A percentile compares a stretch with the other conserved stretches of the same genome.
Evolutionary conservation across 2,797 vertebrate species (phyloP).

Genomic region (Labroides dimidiatus): DNA sequence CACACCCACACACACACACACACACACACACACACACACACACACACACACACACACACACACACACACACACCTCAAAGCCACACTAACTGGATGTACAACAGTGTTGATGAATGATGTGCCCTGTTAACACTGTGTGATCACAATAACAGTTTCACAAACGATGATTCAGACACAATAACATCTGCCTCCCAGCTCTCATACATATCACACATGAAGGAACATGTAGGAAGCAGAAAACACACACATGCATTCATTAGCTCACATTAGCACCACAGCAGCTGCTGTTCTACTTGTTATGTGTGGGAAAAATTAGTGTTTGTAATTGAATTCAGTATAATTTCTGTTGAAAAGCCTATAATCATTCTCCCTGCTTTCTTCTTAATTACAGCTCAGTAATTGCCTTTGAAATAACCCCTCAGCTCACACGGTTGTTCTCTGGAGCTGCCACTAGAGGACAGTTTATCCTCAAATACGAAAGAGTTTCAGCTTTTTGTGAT

Average conservation of each 20-base stretch:
- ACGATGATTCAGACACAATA: slow-evolving; percentile 19
- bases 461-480: slow-evolving; percentile 47
- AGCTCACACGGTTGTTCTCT: slow-evolving; percentile 30
- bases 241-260: slow-evolving; percentile 26
- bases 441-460: slow-evolving; percentile 70
- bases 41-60: slow-evolving; percentile 16
- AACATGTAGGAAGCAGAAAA: slow-evolving; percentile 10
- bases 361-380: slow-evolving; percentile 55
- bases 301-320: slow-evolving; percentile 36
- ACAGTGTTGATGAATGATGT: slow-evolving; percentile 2
- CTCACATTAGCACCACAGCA: slow-evolving; percentile 33
- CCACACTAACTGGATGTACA: slow-evolving; percentile 22
- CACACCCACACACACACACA: slow-evolving; percentile 14
- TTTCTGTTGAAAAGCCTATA: slow-evolving; percentile 68
- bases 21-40: no score
- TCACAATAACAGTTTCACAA: slow-evolving; percentile 9
- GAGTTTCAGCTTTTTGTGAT: slow-evolving; percentile 1
- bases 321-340: slow-evolving; percentile 66
- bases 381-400: slow-evolving; percentile 69
- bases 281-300: slow-evolving; percentile 43
- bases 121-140: slow-evolving; percentile 3
- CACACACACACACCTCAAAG: slow-evolving; percentile 10
- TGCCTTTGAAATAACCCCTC: slow-evolving; percentile 68
- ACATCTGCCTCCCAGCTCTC: slow-evolving; percentile 9
- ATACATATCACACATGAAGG: slow-evolving; percentile 16